phyloP scores from a whole-genome alignment of 1,140 invertebrate genomes.

The Andrena cerasifolii region DNA sequence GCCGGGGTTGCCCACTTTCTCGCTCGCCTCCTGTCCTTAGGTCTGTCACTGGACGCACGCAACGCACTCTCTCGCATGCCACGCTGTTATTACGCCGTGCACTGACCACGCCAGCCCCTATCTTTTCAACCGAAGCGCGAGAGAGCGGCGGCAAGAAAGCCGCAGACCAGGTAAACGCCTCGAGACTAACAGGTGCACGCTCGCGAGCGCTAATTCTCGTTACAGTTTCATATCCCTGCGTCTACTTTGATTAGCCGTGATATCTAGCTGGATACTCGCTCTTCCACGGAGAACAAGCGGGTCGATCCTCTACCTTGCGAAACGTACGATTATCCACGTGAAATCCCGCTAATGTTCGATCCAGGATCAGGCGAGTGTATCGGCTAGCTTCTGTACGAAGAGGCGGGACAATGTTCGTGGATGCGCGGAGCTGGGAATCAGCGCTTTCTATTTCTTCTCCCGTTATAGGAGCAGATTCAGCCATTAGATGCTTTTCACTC shows the following conservation, averaged over 20 bases:
- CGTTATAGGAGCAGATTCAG: neutral
- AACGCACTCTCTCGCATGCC: conserved; percentile 72
- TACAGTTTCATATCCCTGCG: neutral
- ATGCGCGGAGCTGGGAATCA: neutral
- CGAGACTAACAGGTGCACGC: conserved; percentile 26
- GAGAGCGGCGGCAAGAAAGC: conserved; percentile 27
- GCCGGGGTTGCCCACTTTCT: conserved; percentile 53
- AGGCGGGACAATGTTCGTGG: conserved; percentile 1
- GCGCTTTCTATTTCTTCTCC: conserved; percentile 35
- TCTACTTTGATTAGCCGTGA: conserved; percentile 2
- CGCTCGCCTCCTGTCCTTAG: conserved; percentile 77
- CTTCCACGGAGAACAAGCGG: conserved; percentile 1
- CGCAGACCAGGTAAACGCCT: conserved; percentile 32
- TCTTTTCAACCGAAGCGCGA: conserved; percentile 32
- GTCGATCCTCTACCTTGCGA: neutral
- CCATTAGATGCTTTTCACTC: conserved; percentile 27
- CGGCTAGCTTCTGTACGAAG: neutral
- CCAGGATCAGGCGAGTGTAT: neutral
- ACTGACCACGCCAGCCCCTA: conserved; percentile 42
- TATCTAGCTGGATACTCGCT: neutral
- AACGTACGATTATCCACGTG: neutral
- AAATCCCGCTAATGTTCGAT: conserved; percentile 13
- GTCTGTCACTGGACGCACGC: conserved; percentile 79
- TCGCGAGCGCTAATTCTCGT: conserved; percentile 8
- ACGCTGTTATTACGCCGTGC: conserved; percentile 71